Conservation (phyloP, 2,888 invertebrate genomes). For the Acanthosoma haemorrhoidale region DNA sequence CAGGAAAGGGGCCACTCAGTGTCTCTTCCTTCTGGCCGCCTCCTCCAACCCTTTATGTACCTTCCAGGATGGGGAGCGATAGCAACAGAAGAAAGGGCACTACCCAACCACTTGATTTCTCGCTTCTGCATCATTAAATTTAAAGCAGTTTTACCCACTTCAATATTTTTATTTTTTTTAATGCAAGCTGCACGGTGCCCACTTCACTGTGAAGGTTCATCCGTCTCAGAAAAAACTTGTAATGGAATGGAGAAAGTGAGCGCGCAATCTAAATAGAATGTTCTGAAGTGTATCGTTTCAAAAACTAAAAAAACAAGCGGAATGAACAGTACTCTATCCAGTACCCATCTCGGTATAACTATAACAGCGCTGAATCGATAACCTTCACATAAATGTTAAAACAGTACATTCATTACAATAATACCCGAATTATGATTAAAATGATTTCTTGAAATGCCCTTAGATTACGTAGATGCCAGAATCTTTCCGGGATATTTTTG, state of each 20-base stretch:
- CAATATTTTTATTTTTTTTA: too few species aligned
- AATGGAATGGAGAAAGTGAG: slow-evolving; percentile 2
- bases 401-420: too few species aligned
- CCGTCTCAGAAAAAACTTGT: neutral
- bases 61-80: neutral
- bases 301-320: neutral
- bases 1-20: neutral
- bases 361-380: too few species aligned
- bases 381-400: too few species aligned
- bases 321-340: too few species aligned
- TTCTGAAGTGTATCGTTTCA: slow-evolving; percentile 6
- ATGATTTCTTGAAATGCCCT: too few species aligned
- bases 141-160: slow-evolving; percentile 13
- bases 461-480: too few species aligned
- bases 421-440: too few species aligned
- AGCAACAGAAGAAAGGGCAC: neutral
- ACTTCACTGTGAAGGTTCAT: neutral
- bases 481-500: too few species aligned
- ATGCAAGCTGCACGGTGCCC: slow-evolving; percentile 11
- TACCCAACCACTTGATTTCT: slow-evolving; percentile 16
- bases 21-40: neutral
- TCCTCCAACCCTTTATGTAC: slow-evolving; percentile 1
- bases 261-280: slow-evolving; percentile 3
- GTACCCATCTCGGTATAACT: too few species aligned
- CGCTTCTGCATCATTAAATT: slow-evolving; percentile 28